These are phyloP conservation scores for Drosophila recens DNA, from an alignment of 2,888 invertebrate genomes.

Conservation along the genomic window DNA sequence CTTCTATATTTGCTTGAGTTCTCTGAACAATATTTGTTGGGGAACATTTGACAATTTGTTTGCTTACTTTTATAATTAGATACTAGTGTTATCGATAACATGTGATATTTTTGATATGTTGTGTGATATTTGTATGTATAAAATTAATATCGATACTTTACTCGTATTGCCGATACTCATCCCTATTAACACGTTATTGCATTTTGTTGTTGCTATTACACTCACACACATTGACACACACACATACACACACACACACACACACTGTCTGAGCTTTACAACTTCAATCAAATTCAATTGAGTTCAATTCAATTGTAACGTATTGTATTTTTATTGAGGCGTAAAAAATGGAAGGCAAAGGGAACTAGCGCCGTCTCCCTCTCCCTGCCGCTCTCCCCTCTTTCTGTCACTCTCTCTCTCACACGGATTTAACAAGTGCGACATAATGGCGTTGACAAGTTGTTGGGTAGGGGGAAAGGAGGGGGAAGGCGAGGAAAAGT, in stretches of 20 bases:
- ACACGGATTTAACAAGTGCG: slow-evolving; percentile 76
- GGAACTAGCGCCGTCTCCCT: slow-evolving; percentile 49
- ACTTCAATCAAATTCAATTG: slow-evolving; percentile 81
- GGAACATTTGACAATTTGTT: too few relatives aligned
- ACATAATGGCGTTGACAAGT: slow-evolving; percentile 77
- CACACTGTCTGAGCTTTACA: slow-evolving; percentile 75
- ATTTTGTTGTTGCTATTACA: slow-evolving; percentile 59
- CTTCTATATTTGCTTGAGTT: too few relatives aligned
- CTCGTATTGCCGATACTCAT: background rate
- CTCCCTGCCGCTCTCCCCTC: background rate
- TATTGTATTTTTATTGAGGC: slow-evolving; percentile 81
- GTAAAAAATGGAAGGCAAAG: slow-evolving; percentile 63
- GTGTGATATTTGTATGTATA: background rate
- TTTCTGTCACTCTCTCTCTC: slow-evolving; percentile 27
- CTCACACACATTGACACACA: slow-evolving; percentile 7
- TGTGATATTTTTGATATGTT: background rate
- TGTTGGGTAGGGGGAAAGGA: background rate
- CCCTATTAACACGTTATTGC: slow-evolving; percentile 66
- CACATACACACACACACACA: slow-evolving; percentile 19
- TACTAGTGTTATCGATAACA: background rate
- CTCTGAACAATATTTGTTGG: too few relatives aligned
- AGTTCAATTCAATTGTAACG: slow-evolving; percentile 81
- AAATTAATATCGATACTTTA: background rate
- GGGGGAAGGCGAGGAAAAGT: background rate
- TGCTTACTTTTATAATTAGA: too few relatives aligned